Base-by-base conservation (phyloP, 2,888 invertebrate genomes). In the Calameuta pallipes region DNA sequence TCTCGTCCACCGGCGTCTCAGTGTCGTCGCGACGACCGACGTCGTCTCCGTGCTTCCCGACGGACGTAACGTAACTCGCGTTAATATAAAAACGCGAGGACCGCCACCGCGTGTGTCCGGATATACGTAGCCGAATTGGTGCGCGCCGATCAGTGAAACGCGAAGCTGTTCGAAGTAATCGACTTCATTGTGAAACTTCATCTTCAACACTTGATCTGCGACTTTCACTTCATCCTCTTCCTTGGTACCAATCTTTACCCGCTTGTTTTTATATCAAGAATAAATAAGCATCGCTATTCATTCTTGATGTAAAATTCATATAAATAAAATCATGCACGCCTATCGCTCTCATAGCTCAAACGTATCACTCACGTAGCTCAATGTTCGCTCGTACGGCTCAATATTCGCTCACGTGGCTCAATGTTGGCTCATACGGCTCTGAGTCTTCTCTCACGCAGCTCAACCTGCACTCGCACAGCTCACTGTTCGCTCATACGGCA, bases 11-110 rank as follows among this genome's bases (percentile, higher is more conserved):
- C 88, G 88, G 89, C 91, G 88, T 88, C 91, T 90, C 91, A 90
- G 90, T 91, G 90, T 90, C 90, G 91, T 90, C 88, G 91, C 90
- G 91, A 90, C 91, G 91, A 89, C 85, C 89, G 87, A 89, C 88
- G 78, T 68, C 78, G 56, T 56, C 76, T 74, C n/a, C 74, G 41
- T 69, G 76, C 77, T 76, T 76, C 74, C 80, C 76, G 81, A 77
- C 69, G 23, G 41, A 76, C 79, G 71, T 69, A 35, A 75, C 56
- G 33, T 74, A 15, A 76, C 74, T 31, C 76, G 76, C 78, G 76
- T 71, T 73, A 74, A 35, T 56, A 56, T 56, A 23, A 2, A 56
- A 56, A 0, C 56, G 56, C 56, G 56, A 56, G 9, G 56, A 56
- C 23, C 23, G 15, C 41, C 41, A 4, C 41, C 15, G 56, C 56